Conservation (phyloP, 2,113 vertebrate genomes). For the Serilophus lunatus region DNA sequence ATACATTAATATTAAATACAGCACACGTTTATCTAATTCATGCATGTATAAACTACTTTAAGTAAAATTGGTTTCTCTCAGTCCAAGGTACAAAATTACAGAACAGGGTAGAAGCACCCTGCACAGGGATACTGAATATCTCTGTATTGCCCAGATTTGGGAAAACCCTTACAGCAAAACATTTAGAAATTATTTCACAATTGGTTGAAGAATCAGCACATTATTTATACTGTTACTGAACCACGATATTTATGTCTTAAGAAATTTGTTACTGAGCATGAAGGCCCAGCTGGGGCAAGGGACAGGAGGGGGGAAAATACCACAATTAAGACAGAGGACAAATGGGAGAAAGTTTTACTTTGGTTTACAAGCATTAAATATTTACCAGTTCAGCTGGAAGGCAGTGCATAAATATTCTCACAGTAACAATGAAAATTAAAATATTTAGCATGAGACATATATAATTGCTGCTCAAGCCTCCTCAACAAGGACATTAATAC, state of each 20-base stretch:
- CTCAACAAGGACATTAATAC: background rate
- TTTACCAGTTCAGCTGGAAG: background rate
- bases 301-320: background rate
- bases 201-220: background rate
- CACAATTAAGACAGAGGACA: background rate
- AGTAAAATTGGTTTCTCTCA: background rate
- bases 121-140: background rate
- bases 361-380: background rate
- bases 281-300: background rate
- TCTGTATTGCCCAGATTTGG: background rate
- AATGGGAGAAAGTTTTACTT: background rate
- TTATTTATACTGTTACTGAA: background rate
- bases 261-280: background rate
- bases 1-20: slow-evolving; percentile 58
- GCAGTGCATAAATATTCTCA: background rate
- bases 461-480: background rate
- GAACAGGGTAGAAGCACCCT: background rate
- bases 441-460: background rate
- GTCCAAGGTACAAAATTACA: background rate
- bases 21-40: slow-evolving; percentile 28
- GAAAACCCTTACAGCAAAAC: background rate
- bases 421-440: background rate
- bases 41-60: slow-evolving; percentile 10
- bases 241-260: background rate
- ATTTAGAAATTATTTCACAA: background rate